phyloP scores from a whole-genome alignment of 2,113 vertebrate species.

The Micromys minutus region DNA sequence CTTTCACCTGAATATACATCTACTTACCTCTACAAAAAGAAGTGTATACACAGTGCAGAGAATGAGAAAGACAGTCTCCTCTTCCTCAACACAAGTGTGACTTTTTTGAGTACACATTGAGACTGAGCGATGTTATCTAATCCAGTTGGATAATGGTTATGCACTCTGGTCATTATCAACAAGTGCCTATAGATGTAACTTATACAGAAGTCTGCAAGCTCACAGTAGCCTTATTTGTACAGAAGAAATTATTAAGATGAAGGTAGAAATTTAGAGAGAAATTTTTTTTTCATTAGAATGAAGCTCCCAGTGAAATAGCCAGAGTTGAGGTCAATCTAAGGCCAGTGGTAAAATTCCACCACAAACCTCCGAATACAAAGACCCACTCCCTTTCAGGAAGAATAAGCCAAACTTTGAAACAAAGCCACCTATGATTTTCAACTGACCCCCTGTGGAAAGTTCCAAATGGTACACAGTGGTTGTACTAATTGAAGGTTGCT shows the following conservation, averaged over 20 bases:
- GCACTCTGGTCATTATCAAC: conserved; percentile 36
- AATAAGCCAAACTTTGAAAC: too few species aligned
- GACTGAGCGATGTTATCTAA: neutral
- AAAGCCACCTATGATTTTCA: too few species aligned
- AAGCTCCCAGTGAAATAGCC: too few species aligned
- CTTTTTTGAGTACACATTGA: conserved; percentile 48
- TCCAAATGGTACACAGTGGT: too few species aligned
- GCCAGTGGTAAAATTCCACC: too few species aligned
- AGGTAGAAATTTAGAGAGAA: neutral
- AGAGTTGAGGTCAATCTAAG: too few species aligned
- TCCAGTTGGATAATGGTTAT: neutral
- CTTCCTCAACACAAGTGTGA: conserved; percentile 39
- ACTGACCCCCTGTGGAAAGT: too few species aligned
- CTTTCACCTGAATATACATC: conserved; percentile 9
- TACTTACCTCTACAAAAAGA: neutral
- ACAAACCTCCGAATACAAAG: too few species aligned
- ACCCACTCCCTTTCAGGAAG: too few species aligned
- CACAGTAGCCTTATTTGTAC: neutral
- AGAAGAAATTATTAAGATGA: neutral
- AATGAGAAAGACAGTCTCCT: neutral
- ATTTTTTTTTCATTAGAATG: neutral
- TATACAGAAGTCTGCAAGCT: conserved; percentile 45
- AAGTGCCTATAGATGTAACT: conserved; percentile 41
- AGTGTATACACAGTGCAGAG: neutral
- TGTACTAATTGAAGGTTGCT: too few species aligned